These are phyloP conservation scores for Halichondria panicea DNA, from an alignment of 37 sponge, comb jelly and placozoan genomes.

Conservation along the genomic window DNA sequence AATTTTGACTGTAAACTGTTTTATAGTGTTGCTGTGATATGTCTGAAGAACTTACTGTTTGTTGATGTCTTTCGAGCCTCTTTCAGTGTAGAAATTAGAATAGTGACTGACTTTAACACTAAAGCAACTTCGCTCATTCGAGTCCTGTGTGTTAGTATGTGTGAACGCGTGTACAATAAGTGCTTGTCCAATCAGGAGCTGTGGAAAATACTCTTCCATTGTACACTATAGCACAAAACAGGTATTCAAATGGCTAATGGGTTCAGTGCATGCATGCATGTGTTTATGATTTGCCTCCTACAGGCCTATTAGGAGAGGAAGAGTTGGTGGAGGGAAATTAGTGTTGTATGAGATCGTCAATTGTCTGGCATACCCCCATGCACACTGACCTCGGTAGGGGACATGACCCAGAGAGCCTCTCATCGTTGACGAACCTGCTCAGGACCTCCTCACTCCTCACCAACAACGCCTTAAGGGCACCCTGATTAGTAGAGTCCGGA, in stretches of 20 bases:
- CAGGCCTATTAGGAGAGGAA: not conserved
- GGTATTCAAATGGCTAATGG: not conserved
- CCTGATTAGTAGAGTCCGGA: constrained; percentile 49
- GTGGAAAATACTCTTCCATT: no score
- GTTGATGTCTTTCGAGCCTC: constrained; percentile 41
- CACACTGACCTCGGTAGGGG: constrained; percentile 66
- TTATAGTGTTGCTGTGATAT: no score
- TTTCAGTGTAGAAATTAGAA: constrained; percentile 66
- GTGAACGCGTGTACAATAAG: not conserved
- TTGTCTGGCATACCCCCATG: no score
- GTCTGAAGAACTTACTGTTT: constrained; percentile 37
- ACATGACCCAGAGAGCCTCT: constrained; percentile 73
- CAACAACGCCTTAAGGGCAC: constrained; percentile 77
- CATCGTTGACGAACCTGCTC: constrained; percentile 65
- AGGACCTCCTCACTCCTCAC: constrained; percentile 76
- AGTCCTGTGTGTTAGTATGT: not conserved
- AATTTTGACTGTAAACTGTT: no score
- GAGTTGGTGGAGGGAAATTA: not conserved
- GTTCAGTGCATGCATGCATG: not conserved
- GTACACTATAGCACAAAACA: no score
- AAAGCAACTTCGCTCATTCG: constrained; percentile 78
- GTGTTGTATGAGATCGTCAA: no score
- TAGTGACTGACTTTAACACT: constrained; percentile 72
- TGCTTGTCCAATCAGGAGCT: no score
- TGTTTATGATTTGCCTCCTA: not conserved